Evolutionary conservation across 2,797 vertebrate genomes (phyloP).

Genomic region (Thaleichthys pacificus): DNA sequence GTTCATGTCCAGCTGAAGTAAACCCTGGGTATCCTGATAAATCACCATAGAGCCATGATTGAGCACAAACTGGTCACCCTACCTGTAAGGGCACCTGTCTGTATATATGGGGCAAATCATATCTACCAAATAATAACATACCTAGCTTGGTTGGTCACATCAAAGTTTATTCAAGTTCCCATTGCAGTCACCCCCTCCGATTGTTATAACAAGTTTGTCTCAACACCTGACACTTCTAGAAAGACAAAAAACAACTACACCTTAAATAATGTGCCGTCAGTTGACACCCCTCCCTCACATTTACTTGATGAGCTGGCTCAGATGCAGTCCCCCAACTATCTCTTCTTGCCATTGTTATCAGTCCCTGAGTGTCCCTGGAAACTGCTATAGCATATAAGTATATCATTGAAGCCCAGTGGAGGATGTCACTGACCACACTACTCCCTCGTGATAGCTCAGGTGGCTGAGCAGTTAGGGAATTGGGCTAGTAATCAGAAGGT

Average conservation of each 20-base stretch:
- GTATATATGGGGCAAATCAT: background rate
- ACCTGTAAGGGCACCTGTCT: background rate
- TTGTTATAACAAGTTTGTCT: background rate
- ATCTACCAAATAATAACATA: background rate
- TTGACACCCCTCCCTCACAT: slow-evolving; percentile 8
- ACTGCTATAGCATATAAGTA: background rate
- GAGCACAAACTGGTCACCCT: background rate
- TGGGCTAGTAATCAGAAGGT: too few relatives aligned
- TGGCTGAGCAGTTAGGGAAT: too few relatives aligned
- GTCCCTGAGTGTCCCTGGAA: slow-evolving; percentile 4
- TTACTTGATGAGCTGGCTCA: slow-evolving; percentile 15
- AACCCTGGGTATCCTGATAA: slow-evolving; percentile 52
- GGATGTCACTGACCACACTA: background rate
- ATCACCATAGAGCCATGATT: slow-evolving; percentile 12
- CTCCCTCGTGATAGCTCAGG: background rate
- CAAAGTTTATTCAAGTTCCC: background rate
- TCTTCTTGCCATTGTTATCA: background rate
- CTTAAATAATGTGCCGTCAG: too few relatives aligned
- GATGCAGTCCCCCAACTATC: background rate
- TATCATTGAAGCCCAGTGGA: background rate
- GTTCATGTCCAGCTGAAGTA: slow-evolving; percentile 55
- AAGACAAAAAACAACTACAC: background rate
- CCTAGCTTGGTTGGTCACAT: background rate
- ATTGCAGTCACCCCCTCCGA: background rate
- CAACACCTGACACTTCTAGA: background rate